Conservation (phyloP, 2,113 vertebrate species). For the Saccopteryx leptura region DNA sequence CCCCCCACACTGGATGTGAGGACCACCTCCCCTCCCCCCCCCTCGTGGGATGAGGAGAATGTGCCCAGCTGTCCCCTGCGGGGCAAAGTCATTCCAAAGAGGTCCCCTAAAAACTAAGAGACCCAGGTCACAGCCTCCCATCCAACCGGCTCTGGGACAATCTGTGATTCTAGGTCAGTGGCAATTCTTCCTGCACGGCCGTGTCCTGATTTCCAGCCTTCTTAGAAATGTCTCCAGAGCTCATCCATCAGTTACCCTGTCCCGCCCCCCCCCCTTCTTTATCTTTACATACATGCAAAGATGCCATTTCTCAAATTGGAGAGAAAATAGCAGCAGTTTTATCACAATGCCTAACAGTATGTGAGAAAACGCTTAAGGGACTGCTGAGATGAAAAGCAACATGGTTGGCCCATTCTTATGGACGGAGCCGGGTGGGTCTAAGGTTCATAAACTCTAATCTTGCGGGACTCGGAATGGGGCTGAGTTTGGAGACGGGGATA, state of each 20-base stretch:
- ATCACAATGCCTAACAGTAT: no score
- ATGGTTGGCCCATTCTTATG: accelerated
- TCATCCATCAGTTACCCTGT: not conserved
- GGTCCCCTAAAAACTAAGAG: no score
- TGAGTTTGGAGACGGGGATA: not conserved
- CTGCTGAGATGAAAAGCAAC: not conserved
- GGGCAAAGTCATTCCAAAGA: accelerated
- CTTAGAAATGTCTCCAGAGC: not conserved
- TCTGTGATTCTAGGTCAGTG: no score
- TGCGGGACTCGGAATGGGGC: no score
- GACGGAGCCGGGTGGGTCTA: accelerated
- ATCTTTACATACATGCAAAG: not conserved
- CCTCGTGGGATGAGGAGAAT: accelerated
- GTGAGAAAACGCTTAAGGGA: not conserved
- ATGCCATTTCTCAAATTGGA: not conserved
- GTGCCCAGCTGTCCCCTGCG: no score
- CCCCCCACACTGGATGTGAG: not conserved
- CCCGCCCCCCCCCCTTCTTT: not conserved
- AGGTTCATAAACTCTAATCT: accelerated
- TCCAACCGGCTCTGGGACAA: no score
- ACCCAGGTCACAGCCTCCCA: not conserved
- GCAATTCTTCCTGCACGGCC: no score
- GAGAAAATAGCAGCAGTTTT: not conserved
- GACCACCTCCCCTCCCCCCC: accelerated
- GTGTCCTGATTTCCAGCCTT: no score